Evolutionary conservation across 2,113 vertebrate genomes (phyloP).

Genomic region (Psettodes erumei): DNA sequence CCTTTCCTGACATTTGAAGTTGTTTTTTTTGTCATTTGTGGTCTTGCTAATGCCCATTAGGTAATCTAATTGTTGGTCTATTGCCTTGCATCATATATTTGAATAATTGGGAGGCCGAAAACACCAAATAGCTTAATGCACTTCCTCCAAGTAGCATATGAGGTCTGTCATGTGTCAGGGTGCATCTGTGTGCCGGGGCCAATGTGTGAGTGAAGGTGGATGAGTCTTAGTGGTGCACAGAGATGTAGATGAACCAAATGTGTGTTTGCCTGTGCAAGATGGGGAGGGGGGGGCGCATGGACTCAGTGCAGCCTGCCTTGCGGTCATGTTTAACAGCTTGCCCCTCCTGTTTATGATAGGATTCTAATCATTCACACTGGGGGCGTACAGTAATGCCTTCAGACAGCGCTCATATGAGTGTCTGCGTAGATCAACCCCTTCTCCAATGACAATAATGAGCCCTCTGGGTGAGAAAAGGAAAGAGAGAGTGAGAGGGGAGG

Average conservation of each 20-base stretch:
- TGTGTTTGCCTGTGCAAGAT: slow-evolving; percentile 55
- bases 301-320: slow-evolving; percentile 57
- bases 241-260: slow-evolving; percentile 62
- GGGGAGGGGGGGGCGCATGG: slow-evolving; percentile 19
- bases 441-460: slow-evolving; percentile 78
- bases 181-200: slow-evolving; percentile 59
- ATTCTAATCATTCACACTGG: slow-evolving; percentile 89
- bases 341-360: slow-evolving; percentile 87
- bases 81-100: slow-evolving; percentile 66
- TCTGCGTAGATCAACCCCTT: slow-evolving; percentile 86
- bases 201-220: slow-evolving; percentile 66
- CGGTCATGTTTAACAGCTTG: slow-evolving; percentile 76
- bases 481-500: slow-evolving; percentile 42
- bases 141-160: slow-evolving; percentile 65
- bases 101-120: slow-evolving; percentile 71
- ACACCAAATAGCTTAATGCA: slow-evolving; percentile 58
- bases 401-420: slow-evolving; percentile 88
- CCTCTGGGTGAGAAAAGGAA: slow-evolving; percentile 67
- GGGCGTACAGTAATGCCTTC: slow-evolving; percentile 86
- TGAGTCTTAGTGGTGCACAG: slow-evolving; percentile 51
- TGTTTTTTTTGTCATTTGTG: slow-evolving; percentile 32
- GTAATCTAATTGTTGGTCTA: slow-evolving; percentile 50
- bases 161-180: slow-evolving; percentile 76
- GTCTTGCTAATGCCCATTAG: slow-evolving; percentile 21
- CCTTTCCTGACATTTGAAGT: slow-evolving; percentile 22